Evolutionary conservation across 1,140 invertebrate species (phyloP).

Genomic region (Chironomus striatipennis): DNA sequence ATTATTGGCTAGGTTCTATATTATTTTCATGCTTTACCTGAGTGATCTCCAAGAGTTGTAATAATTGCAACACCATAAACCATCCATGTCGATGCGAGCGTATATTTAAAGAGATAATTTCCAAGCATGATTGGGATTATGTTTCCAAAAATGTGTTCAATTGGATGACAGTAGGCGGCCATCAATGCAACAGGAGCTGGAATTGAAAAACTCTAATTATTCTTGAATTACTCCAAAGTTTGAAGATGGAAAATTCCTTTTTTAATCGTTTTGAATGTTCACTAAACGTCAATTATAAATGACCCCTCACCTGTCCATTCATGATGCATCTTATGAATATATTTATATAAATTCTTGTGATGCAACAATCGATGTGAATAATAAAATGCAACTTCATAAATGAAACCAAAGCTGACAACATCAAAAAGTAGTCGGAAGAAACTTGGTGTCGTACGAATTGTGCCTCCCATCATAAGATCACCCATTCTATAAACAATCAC

Average conservation of each 20-base stretch:
- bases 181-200: conserved; percentile 64
- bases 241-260: no score
- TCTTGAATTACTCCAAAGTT: no score
- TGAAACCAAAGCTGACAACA: conserved; percentile 59
- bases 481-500: conserved; percentile 50
- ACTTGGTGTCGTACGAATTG: conserved; percentile 60
- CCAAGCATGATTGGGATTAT: conserved; percentile 69
- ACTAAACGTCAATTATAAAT: no score
- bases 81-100: conserved; percentile 67
- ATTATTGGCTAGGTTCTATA: no score
- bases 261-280: no score
- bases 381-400: conserved; percentile 78
- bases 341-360: conserved; percentile 62
- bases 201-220: neutral
- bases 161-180: conserved; percentile 74
- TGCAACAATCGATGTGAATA: conserved; percentile 78
- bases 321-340: conserved; percentile 78
- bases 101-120: conserved; percentile 64
- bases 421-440: conserved; percentile 69
- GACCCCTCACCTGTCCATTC: conserved; percentile 63
- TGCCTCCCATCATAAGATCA: conserved; percentile 32
- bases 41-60: conserved; percentile 76
- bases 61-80: conserved; percentile 70
- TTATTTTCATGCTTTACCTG: no score
- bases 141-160: conserved; percentile 81